Evolutionary conservation across 2,797 vertebrate genomes (phyloP), one percentile per base, ranked within the genome.

Genomic region (Premnoplex brunnescens): DNA sequence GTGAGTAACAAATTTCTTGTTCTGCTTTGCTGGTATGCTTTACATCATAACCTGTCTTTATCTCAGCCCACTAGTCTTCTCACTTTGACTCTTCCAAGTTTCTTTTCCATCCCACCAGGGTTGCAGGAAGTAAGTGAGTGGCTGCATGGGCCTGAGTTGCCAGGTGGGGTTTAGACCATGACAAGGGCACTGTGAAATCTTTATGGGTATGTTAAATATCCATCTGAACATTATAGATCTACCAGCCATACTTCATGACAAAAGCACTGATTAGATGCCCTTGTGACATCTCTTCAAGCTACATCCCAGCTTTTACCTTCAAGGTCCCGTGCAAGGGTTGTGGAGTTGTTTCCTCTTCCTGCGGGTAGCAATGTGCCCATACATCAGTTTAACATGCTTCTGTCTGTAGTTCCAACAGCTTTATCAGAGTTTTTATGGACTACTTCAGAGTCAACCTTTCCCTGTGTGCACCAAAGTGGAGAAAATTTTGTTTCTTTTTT

Each of bases 351-450:
- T 12, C 10, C 17, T 69, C 10, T 84, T 66, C 8, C 13, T 13
- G 1, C 14, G 48, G 28, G 24, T n/a, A 68, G 69, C 62, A 81
- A 39, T 6, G 7, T 46, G 71, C n/a, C 20, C 0, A 0, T 22
- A 36, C 12, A 46, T 44, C 23, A 59, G 28, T 63, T 73, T 62
- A 88, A 76, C 0, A 1, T 2, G 11, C 55, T 91, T 62, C 43
- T 43, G 6, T 63, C 37, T 75, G 8, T 51, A 69, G 52, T 37
- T 85, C 41, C 34, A 81, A 71, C 11, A 55, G 20, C 24, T 92
- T 74, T 77, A 63, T 36, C 41, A 85, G 56, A 82, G 28, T n/a
- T 79, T 51, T 78, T 71, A 24, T 27, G 39, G 23, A 37, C 43
- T 67, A 7, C 27, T 71, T 71, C 21, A 30, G 14, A 72, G 12